phyloP scores from a whole-genome alignment of 1,140 invertebrate genomes.

The Platyscapa corneri region DNA sequence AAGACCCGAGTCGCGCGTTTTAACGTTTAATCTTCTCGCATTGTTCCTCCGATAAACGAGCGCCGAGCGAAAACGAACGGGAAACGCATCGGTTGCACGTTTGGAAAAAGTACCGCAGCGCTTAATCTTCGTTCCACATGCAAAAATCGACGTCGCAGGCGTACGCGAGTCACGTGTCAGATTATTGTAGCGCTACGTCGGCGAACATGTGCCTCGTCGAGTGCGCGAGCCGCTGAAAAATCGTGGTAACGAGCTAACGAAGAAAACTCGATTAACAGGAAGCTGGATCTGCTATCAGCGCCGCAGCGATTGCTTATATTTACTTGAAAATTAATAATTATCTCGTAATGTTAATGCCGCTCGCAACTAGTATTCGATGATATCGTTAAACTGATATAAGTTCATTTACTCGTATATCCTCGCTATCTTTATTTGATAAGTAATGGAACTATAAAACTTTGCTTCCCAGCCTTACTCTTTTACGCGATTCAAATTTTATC shows the following conservation, averaged over 20 bases:
- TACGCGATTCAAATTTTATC: not conserved
- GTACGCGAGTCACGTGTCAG: not conserved
- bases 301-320: not conserved
- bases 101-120: not conserved
- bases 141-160: not conserved
- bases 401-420: slow-evolving; percentile 1
- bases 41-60: too few relatives aligned
- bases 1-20: too few relatives aligned
- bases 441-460: slow-evolving; percentile 4
- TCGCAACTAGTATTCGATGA: slow-evolving; percentile 1
- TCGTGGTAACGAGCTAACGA: not conserved
- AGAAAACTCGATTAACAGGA: slow-evolving; percentile 8
- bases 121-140: not conserved
- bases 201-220: not conserved
- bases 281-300: not conserved
- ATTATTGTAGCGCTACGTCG: not conserved
- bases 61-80: too few relatives aligned
- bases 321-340: not conserved
- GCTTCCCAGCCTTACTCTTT: not conserved
- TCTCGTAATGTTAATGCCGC: not conserved
- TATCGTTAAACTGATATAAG: not conserved
- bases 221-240: not conserved
- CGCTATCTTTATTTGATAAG: slow-evolving; percentile 5
- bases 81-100: too few relatives aligned
- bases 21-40: too few relatives aligned